Conservation (phyloP, 1,140 invertebrate species). For the Cryptotermes secundus region DNA sequence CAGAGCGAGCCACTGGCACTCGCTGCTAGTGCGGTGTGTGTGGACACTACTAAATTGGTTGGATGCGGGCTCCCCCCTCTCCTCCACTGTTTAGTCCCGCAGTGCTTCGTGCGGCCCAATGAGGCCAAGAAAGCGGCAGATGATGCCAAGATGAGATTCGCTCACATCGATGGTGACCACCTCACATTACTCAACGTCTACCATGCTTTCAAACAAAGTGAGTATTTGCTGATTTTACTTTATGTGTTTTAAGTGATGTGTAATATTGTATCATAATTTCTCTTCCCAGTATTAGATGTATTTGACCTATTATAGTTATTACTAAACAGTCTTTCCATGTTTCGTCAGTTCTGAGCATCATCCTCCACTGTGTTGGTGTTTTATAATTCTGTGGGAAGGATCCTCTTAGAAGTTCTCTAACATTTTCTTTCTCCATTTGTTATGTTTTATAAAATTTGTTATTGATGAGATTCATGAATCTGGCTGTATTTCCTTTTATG, state of each 20-base stretch:
- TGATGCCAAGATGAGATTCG: conserved; percentile 98
- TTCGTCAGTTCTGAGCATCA: too few species aligned
- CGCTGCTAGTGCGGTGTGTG: conserved; percentile 29
- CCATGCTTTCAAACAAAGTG: conserved; percentile 99
- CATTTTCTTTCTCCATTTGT: too few species aligned
- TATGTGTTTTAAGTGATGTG: not conserved
- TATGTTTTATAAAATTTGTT: too few species aligned
- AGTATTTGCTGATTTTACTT: conserved; percentile 52
- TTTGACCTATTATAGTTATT: too few species aligned
- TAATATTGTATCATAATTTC: too few species aligned
- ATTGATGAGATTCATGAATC: too few species aligned
- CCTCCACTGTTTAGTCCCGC: conserved; percentile 80
- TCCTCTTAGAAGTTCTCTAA: too few species aligned
- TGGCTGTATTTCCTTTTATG: too few species aligned
- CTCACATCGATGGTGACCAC: conserved; percentile 99
- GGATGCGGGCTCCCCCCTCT: conserved; percentile 53
- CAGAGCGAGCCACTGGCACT: conserved; percentile 35
- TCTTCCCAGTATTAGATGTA: too few species aligned
- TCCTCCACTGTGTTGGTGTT: too few species aligned
- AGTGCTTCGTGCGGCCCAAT: conserved; percentile 98
- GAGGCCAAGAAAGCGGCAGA: conserved; percentile 99
- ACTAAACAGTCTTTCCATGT: too few species aligned
- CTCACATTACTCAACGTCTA: conserved; percentile 92
- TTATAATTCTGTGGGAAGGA: too few species aligned
- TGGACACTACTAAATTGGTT: conserved; percentile 55